Conservation (phyloP, 1,140 invertebrate species). For the Megathymus violae region DNA sequence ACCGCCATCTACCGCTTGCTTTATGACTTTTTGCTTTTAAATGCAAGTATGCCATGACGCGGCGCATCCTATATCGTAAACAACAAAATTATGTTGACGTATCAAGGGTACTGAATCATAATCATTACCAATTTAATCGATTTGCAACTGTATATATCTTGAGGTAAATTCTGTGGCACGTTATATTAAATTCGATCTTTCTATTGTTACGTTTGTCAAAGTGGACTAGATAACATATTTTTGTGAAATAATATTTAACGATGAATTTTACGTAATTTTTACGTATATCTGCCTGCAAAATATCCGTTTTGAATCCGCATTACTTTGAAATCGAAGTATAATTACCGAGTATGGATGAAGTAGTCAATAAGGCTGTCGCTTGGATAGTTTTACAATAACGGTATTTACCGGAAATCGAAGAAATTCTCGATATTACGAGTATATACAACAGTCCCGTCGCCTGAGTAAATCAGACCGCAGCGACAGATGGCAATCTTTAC, state of each 20-base stretch:
- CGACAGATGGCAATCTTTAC: constrained; percentile 66
- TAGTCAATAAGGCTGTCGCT: no score
- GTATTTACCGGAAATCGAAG: constrained; percentile 53
- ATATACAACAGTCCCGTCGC: constrained; percentile 48
- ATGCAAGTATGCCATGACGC: constrained; percentile 71
- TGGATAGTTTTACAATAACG: no score
- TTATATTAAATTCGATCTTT: constrained; percentile 23
- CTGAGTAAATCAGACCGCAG: constrained; percentile 49
- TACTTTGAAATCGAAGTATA: no score
- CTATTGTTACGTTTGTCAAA: no score
- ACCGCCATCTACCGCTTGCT: constrained; percentile 40
- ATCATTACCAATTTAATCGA: constrained; percentile 65
- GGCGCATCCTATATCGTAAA: constrained; percentile 70
- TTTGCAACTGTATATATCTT: constrained; percentile 42
- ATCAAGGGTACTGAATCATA: constrained; percentile 56
- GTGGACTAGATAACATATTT: no score
- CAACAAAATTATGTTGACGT: constrained; percentile 72
- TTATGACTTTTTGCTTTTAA: constrained; percentile 68
- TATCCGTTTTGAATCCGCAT: no score
- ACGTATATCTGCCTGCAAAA: no score
- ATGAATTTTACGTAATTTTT: no score
- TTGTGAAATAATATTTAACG: no score
- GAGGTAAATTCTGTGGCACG: background rate
- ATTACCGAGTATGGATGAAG: no score
- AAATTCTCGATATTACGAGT: constrained; percentile 49